Evolutionary conservation across 2,797 vertebrate species (phyloP).

Genomic region (Mormyrus proboscirostris): DNA sequence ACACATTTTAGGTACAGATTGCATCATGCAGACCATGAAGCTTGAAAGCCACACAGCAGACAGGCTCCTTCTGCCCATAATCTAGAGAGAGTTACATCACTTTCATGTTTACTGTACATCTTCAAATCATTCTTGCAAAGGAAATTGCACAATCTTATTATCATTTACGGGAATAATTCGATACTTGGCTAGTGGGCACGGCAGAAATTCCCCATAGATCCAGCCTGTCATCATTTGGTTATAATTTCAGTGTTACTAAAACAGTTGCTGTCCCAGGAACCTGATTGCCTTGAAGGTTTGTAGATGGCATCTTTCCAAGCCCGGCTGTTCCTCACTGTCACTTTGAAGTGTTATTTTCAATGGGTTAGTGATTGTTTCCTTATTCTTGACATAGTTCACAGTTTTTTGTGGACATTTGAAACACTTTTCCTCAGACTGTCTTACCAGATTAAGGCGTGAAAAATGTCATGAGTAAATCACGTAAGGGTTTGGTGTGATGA

Average conservation of each 20-base stretch:
- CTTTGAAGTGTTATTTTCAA: background rate
- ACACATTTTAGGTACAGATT: background rate
- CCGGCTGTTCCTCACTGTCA: background rate
- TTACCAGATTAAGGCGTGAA: background rate
- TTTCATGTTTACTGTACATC: background rate
- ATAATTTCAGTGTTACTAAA: background rate
- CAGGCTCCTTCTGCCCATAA: background rate
- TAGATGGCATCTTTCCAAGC: background rate
- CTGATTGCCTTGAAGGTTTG: background rate
- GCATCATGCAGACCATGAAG: background rate
- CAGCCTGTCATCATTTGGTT: background rate
- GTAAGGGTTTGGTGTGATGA: background rate
- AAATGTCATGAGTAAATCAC: background rate
- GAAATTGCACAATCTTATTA: background rate
- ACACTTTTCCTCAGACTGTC: background rate
- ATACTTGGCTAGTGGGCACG: background rate
- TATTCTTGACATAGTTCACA: background rate
- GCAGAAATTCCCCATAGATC: background rate
- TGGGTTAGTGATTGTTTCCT: background rate
- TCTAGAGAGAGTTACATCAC: background rate
- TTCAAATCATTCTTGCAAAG: background rate
- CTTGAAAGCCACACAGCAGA: background rate
- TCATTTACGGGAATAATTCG: background rate
- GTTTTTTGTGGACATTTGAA: background rate
- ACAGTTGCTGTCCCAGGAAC: no score